Conservation (phyloP, 1,140 invertebrate species). For the Amyelois transitella region DNA sequence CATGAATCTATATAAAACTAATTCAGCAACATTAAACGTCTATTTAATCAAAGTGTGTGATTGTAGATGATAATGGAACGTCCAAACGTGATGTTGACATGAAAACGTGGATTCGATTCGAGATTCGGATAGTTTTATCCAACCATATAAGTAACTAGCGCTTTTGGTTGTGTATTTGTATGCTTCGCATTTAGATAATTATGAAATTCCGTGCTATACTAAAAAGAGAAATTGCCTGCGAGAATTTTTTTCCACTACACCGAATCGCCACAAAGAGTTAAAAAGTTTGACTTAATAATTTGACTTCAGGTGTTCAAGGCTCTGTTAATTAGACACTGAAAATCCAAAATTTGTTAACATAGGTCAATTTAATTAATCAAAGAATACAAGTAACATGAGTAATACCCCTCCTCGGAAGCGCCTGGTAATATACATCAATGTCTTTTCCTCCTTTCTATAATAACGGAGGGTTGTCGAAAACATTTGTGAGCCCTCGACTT, state of each 20-base stretch:
- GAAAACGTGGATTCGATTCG: slow-evolving; percentile 28
- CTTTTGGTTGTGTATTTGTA: neutral
- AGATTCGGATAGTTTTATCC: neutral
- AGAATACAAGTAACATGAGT: neutral
- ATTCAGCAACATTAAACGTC: too few relatives aligned
- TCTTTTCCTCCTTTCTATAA: slow-evolving; percentile 51
- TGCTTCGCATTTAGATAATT: too few relatives aligned
- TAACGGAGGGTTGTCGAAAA: slow-evolving; percentile 33
- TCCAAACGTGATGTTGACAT: slow-evolving; percentile 29
- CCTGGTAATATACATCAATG: slow-evolving; percentile 46
- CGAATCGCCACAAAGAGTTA: too few relatives aligned
- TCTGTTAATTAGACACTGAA: too few relatives aligned
- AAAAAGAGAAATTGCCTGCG: too few relatives aligned
- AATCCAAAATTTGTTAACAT: too few relatives aligned
- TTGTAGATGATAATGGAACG: slow-evolving; percentile 34
- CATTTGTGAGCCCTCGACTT: slow-evolving; percentile 35
- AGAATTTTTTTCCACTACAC: too few relatives aligned
- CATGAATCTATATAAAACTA: too few relatives aligned
- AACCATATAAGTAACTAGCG: neutral
- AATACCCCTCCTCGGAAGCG: neutral
- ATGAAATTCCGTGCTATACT: too few relatives aligned
- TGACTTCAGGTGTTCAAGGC: too few relatives aligned
- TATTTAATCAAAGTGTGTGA: slow-evolving; percentile 30
- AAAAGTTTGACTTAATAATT: too few relatives aligned
- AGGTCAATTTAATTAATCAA: neutral